Evolutionary conservation across 2,797 vertebrate species (phyloP).

Genomic region (Esox lucius): DNA sequence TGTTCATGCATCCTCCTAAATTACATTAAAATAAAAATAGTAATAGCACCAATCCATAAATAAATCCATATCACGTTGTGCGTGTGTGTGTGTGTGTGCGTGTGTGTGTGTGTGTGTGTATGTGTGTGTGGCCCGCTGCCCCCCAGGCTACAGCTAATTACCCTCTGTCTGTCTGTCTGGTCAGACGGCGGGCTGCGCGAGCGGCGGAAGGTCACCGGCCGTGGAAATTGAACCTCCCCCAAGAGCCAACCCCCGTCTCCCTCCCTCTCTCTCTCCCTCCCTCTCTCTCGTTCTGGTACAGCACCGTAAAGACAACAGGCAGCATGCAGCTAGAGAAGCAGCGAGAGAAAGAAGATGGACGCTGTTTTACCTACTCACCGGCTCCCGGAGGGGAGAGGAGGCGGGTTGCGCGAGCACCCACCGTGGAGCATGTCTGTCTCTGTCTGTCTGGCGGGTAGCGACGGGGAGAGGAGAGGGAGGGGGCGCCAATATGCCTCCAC

Average conservation of each 20-base stretch:
- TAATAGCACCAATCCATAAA: background rate
- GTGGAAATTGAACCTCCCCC: conserved; percentile 33
- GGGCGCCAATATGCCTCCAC: conserved; percentile 1
- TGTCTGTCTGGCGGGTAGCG: conserved; percentile 56
- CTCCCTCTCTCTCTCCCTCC: conserved; percentile 51
- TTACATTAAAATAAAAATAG: background rate
- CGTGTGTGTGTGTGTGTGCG: conserved; percentile 15
- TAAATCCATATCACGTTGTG: background rate
- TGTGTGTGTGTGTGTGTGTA: conserved; percentile 10
- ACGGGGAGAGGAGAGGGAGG: conserved; percentile 34
- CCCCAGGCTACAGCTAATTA: conserved; percentile 73
- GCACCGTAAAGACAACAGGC: conserved; percentile 57
- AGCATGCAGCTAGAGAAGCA: conserved; percentile 51
- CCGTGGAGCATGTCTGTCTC: conserved; percentile 34
- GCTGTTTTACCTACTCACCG: conserved; percentile 58
- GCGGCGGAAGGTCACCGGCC: conserved; percentile 70
- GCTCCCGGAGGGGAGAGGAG: conserved; percentile 64
- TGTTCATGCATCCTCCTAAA: background rate
- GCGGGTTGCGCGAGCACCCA: conserved; percentile 69
- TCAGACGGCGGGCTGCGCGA: conserved; percentile 55
- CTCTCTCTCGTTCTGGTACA: conserved; percentile 34
- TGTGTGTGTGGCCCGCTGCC: conserved; percentile 16
- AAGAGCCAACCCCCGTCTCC: conserved; percentile 5
- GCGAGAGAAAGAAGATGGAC: conserved; percentile 50
- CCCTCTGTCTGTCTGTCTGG: conserved; percentile 56